Conservation (phyloP, 2,113 vertebrate genomes). For the Barnardius zonarius region DNA sequence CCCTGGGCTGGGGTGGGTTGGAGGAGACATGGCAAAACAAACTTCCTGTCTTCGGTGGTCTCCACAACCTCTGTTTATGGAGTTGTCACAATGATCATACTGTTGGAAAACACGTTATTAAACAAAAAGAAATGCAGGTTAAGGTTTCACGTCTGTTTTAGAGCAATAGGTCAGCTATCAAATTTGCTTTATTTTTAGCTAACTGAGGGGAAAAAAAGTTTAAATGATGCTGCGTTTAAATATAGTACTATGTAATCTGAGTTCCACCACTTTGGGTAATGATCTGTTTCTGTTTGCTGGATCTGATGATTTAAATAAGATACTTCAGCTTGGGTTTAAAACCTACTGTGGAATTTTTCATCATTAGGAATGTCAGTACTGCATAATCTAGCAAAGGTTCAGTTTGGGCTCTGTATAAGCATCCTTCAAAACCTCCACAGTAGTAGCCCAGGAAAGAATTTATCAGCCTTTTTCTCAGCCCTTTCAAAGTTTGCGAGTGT, state of each 20-base stretch:
- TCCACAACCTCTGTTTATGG: background rate
- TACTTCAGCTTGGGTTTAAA: background rate
- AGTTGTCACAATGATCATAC: background rate
- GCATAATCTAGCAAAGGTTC: background rate
- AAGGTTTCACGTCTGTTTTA: background rate
- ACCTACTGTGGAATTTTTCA: background rate
- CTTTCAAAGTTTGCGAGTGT: background rate
- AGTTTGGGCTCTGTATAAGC: background rate
- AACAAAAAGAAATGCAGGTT: background rate
- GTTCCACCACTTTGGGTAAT: slow-evolving; percentile 21
- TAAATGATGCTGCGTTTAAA: slow-evolving; percentile 39
- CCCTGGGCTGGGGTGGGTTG: background rate
- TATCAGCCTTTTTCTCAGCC: background rate
- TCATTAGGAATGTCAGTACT: background rate
- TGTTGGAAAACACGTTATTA: background rate
- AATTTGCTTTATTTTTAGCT: slow-evolving; percentile 61
- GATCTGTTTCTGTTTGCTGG: slow-evolving; percentile 35
- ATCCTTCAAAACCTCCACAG: background rate
- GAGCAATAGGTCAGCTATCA: slow-evolving; percentile 9
- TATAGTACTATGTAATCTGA: slow-evolving; percentile 43
- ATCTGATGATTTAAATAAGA: slow-evolving; percentile 4
- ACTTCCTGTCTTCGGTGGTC: background rate
- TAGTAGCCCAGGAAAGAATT: background rate
- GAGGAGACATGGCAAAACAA: background rate
- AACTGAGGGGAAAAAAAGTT: background rate